A percentile compares a stretch with the other conserved stretches of the same genome.
These are phyloP conservation scores for Brachypodius melanocephalos DNA, from an alignment of 2,113 vertebrate genomes.

Conservation along the genomic window DNA sequence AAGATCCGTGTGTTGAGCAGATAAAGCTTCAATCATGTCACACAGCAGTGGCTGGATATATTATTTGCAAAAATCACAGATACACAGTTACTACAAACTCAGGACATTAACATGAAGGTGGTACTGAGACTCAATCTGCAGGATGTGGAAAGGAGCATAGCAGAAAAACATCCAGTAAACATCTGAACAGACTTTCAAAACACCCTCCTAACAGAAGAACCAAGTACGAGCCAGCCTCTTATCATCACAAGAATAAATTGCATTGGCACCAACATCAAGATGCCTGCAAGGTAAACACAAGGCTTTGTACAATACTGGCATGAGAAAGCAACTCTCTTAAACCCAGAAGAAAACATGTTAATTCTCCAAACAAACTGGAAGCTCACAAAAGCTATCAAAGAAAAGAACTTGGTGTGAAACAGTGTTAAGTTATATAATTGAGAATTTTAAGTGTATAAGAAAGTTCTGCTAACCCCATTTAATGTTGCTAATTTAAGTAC, in stretches of 20 bases:
- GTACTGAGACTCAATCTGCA: constrained; percentile 5
- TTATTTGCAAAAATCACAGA: constrained; percentile 29
- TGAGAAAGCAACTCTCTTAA: constrained; percentile 36
- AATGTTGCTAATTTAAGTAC: neutral
- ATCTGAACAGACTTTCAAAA: constrained; percentile 60
- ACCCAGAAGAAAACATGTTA: constrained; percentile 21
- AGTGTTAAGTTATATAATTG: neutral
- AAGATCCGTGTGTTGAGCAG: constrained; percentile 22
- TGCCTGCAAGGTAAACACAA: constrained; percentile 59
- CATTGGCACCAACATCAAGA: constrained; percentile 59
- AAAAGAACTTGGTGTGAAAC: neutral
- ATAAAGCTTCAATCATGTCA: constrained; percentile 38
- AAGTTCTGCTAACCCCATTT: neutral
- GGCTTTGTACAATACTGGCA: constrained; percentile 54
- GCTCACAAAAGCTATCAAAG: neutral
- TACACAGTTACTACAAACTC: neutral
- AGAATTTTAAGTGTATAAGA: neutral
- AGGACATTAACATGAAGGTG: constrained; percentile 22
- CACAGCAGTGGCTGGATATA: constrained; percentile 8
- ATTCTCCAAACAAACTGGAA: constrained; percentile 14
- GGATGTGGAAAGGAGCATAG: constrained; percentile 1
- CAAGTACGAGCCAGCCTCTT: constrained; percentile 45
- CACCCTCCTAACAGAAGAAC: constrained; percentile 42
- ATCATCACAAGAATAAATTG: constrained; percentile 62
- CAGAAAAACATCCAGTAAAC: constrained; percentile 28